Base-by-base conservation (phyloP, 2,888 invertebrate genomes). In the Chrysina gloriosa region DNA sequence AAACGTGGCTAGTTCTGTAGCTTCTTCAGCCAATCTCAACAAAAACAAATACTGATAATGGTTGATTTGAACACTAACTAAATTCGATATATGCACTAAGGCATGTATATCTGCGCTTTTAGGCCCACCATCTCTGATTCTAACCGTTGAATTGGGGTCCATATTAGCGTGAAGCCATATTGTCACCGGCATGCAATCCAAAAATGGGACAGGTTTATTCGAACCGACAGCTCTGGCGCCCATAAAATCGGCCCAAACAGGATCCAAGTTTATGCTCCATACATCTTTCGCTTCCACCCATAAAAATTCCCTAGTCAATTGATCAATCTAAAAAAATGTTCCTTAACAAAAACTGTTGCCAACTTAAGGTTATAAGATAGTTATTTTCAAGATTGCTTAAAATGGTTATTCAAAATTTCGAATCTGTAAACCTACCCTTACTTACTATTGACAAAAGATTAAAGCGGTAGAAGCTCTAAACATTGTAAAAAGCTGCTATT, bases 21-120 rank as follows among this genome's bases (percentile, higher is more conserved):
- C 82, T 54, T 92, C 89, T 83, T 97, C 97, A 21, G 93, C 86
- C 76, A 96, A 86, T 63, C 97, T 86, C 82, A 96, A 84, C 63
- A 97, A 86, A 84, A 97, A 97, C 75, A 97, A 86, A 84, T 92
- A 92, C 84, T 97, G 97, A 83, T 94, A 96, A 83, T 97, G 97
- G 85, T 96, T 97, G 69, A 98, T 87, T 84, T 97, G 97, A 2
- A 96, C 86, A 72, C 94, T 94, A 61, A 96, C 90, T 77, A 96
- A 86, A 77, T 94, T 94, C 58, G 92, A 89, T 58, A 96, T 90
- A 77, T 95, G 90, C 0, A 92, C 92, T 56, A 97, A 87, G 23
- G 92, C 89, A 83, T 94, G 93, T 72, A 95, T 89, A 74, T 92
- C 91, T 6, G 91, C 90, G 71, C 86, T 84, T 16, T 82, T 82